A percentile compares a stretch with the other conserved stretches of the same genome.
Conservation (phyloP, 1,140 invertebrate species). For the Ceratina australensis region DNA sequence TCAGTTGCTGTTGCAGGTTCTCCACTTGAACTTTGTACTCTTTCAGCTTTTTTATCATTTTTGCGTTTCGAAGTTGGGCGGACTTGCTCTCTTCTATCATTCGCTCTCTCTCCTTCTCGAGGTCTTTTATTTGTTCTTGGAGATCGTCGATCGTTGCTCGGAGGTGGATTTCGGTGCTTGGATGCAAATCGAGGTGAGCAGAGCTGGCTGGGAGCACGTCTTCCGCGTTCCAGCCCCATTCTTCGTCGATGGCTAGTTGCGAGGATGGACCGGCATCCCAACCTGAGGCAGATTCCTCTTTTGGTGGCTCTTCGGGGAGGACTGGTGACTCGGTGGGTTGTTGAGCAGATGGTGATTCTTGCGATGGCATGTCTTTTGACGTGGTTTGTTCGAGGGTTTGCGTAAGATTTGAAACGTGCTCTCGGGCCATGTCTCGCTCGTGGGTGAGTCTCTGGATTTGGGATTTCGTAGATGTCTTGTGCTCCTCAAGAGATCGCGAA, state of each 20-base stretch:
- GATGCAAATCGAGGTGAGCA: slow-evolving; percentile 54
- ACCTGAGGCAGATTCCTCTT: slow-evolving; percentile 2
- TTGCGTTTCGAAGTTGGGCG: slow-evolving; percentile 83
- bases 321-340: background rate
- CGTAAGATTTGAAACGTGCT: slow-evolving; percentile 39
- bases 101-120: slow-evolving; percentile 78
- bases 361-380: slow-evolving; percentile 13
- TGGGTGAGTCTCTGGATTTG: slow-evolving; percentile 34
- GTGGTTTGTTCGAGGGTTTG: slow-evolving; percentile 18
- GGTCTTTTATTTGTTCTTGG: slow-evolving; percentile 77
- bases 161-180: slow-evolving; percentile 59
- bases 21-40: slow-evolving; percentile 85
- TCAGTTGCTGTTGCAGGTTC: slow-evolving; percentile 81
- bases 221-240: slow-evolving; percentile 82
- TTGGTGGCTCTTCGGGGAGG: background rate
- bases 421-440: slow-evolving; percentile 46
- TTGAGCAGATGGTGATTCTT: slow-evolving; percentile 23
- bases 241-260: slow-evolving; percentile 78
- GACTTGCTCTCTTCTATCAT: slow-evolving; percentile 81
- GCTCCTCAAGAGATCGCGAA: slow-evolving; percentile 47
- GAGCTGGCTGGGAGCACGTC: slow-evolving; percentile 77
- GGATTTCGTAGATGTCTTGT: slow-evolving; percentile 23
- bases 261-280: no score
- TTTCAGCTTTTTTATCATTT: slow-evolving; percentile 88
- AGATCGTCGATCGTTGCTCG: slow-evolving; percentile 74